Conservation (phyloP, 2,113 vertebrate species). For the Pedionomus torquatus region DNA sequence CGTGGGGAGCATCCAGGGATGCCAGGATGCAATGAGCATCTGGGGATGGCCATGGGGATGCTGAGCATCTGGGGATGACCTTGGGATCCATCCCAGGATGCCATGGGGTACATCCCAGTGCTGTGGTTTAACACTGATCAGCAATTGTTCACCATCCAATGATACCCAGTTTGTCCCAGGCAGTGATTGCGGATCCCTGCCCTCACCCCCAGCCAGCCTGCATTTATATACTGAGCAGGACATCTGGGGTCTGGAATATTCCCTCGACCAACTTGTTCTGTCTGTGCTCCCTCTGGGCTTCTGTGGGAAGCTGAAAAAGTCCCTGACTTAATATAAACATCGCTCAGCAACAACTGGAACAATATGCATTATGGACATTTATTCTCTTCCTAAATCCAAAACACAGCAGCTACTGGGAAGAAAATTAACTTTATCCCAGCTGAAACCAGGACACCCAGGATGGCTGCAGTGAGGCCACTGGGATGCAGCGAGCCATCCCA, state of each 20-base stretch:
- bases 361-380: background rate
- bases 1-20: background rate
- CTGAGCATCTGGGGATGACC: background rate
- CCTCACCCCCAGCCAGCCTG: background rate
- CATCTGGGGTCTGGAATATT: background rate
- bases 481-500: accelerated
- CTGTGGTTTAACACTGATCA: too few species aligned
- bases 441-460: background rate
- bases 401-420: background rate
- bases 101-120: too few species aligned
- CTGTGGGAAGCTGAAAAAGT: background rate
- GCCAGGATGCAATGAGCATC: background rate
- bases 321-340: background rate
- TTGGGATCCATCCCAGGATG: too few species aligned
- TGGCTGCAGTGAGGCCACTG: accelerated
- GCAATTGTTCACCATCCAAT: background rate
- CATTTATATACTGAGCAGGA: background rate
- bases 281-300: background rate
- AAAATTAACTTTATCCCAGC: background rate
- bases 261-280: background rate
- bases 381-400: background rate
- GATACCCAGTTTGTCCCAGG: background rate
- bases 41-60: accelerated
- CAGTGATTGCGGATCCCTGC: background rate
- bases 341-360: background rate